Evolutionary conservation across 2,113 vertebrate genomes (phyloP).

Genomic region (Ochotona curzoniae): DNA sequence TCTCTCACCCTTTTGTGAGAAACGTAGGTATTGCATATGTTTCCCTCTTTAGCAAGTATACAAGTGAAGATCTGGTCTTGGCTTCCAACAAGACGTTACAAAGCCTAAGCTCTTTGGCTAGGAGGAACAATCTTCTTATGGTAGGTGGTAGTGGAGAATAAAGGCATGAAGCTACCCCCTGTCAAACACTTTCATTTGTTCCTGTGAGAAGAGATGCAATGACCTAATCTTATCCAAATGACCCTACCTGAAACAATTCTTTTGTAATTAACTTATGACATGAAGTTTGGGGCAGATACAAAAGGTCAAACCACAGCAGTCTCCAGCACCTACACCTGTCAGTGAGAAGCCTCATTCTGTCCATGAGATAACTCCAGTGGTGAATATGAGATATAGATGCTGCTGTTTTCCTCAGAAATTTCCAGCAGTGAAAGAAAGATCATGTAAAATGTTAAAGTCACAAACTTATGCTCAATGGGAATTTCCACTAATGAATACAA

Average conservation of each 20-base stretch:
- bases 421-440: not conserved
- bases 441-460: not conserved
- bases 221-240: not conserved
- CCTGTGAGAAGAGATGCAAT: not conserved
- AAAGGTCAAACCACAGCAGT: not conserved
- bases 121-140: not conserved
- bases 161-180: not conserved
- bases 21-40: not conserved
- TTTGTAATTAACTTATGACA: not conserved
- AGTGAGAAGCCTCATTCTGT: not conserved
- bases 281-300: not conserved
- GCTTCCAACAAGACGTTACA: not conserved
- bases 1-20: too few species aligned
- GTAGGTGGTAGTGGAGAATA: not conserved
- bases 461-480: not conserved
- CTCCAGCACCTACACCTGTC: not conserved
- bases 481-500: not conserved
- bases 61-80: not conserved
- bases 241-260: not conserved
- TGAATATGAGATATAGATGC: not conserved
- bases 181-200: not conserved
- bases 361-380: not conserved
- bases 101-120: not conserved
- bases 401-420: not conserved
- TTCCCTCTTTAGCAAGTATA: not conserved